These are phyloP conservation scores for Megalops cyprinoides DNA, from an alignment of 2,797 vertebrate genomes.

Conservation along the genomic window DNA sequence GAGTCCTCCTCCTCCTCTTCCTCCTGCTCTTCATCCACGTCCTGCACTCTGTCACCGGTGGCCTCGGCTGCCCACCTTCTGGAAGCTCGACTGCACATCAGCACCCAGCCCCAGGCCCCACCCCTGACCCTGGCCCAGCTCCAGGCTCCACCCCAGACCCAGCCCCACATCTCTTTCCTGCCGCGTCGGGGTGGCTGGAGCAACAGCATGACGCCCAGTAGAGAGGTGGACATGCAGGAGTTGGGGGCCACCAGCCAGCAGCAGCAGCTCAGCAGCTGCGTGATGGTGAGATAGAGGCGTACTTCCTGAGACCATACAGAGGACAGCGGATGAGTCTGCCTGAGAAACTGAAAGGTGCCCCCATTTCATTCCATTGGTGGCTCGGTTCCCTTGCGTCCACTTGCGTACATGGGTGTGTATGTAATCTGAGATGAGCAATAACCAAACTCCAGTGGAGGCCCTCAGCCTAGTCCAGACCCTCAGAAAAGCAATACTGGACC, in stretches of 20 bases:
- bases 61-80: conserved; percentile 87
- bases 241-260: conserved; percentile 61
- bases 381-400: background rate
- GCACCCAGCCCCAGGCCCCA: conserved; percentile 62
- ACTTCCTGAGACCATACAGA: background rate
- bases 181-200: conserved; percentile 75
- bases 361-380: background rate
- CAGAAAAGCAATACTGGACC: conserved; percentile 74
- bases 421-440: conserved; percentile 72
- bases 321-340: too few relatives aligned
- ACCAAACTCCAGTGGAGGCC: conserved; percentile 66
- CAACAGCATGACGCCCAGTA: conserved; percentile 68
- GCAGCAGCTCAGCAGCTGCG: conserved; percentile 76
- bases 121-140: too few relatives aligned
- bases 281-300: conserved; percentile 82
- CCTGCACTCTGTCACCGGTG: conserved; percentile 71
- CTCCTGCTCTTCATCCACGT: conserved; percentile 46
- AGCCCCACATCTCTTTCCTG: conserved; percentile 52
- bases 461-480: conserved; percentile 40
- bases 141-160: conserved; percentile 53
- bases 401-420: conserved; percentile 13
- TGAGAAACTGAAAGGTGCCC: background rate
- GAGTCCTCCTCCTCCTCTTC: conserved; percentile 43
- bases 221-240: conserved; percentile 66
- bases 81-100: conserved; percentile 86